Evolutionary conservation across 1,140 invertebrate species (phyloP).

Genomic region (Drosophila truncata): DNA sequence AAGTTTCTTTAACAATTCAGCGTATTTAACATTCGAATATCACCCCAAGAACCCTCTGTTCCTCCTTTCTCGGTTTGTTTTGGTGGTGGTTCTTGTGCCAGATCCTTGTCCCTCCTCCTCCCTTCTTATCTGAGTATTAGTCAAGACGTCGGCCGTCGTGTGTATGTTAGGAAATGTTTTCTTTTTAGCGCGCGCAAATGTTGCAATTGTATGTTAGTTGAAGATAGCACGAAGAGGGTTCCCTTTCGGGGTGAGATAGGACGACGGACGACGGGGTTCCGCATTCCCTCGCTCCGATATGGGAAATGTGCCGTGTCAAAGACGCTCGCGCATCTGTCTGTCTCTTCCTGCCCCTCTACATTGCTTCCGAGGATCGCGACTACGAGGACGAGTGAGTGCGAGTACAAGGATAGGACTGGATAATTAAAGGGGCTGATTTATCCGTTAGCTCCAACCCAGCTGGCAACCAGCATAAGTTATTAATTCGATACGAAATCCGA

Average conservation of each 20-base stretch:
- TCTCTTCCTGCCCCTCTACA: constrained; percentile 7
- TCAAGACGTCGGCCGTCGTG: constrained; percentile 44
- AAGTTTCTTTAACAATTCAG: not conserved
- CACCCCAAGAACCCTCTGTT: not conserved
- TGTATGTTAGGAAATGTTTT: constrained; percentile 53
- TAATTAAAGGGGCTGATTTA: constrained; percentile 28
- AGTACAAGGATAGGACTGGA: constrained; percentile 27
- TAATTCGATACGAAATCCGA: constrained; percentile 62
- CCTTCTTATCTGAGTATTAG: constrained; percentile 48
- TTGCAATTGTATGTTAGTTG: constrained; percentile 65
- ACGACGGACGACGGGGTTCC: constrained; percentile 25
- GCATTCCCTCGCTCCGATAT: constrained; percentile 54
- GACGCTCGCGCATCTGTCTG: constrained; percentile 50
- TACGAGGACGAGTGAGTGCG: constrained; percentile 1
- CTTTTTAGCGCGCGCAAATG: constrained; percentile 79
- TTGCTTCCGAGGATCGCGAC: constrained; percentile 4
- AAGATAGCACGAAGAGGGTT: constrained; percentile 57
- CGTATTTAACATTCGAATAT: constrained; percentile 4
- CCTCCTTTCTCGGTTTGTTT: constrained; percentile 14
- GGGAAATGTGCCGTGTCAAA: constrained; percentile 49
- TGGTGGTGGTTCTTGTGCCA: constrained; percentile 73
- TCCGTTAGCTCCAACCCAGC: constrained; percentile 64
- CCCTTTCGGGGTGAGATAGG: not conserved
- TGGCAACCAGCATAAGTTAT: constrained; percentile 78
- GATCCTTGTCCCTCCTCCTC: constrained; percentile 46